Percentiles rank a stretch among this genome's conserved stretches.
These are phyloP conservation scores for Cotesia vestalis DNA, from an alignment of 1,140 invertebrate species.

Conservation along the genomic window DNA sequence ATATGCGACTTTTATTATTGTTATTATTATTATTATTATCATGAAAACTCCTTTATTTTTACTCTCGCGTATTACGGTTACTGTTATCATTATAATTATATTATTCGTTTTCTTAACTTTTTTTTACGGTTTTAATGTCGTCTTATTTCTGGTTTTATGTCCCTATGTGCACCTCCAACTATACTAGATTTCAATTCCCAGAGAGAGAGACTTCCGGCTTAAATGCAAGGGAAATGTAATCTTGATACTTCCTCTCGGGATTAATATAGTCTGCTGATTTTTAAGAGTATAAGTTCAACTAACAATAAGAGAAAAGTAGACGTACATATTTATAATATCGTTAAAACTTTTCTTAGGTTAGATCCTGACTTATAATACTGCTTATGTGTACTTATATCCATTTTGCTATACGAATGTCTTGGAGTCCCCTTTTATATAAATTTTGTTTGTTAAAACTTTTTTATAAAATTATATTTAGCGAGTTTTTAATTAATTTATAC, in stretches of 20 bases:
- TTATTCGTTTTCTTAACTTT: slow-evolving; percentile 20
- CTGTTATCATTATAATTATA: background rate
- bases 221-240: slow-evolving; percentile 41
- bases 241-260: slow-evolving; percentile 32
- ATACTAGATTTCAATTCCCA: slow-evolving; percentile 51
- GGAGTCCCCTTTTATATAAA: too few species aligned
- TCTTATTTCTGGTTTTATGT: slow-evolving; percentile 35
- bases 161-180: slow-evolving; percentile 28
- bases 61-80: slow-evolving; percentile 16
- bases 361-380: slow-evolving; percentile 14
- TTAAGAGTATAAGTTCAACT: background rate
- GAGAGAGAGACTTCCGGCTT: slow-evolving; percentile 45
- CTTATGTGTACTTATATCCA: too few species aligned
- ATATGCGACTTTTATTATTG: background rate
- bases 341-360: slow-evolving; percentile 52
- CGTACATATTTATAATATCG: slow-evolving; percentile 44
- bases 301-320: slow-evolving; percentile 1
- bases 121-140: slow-evolving; percentile 33
- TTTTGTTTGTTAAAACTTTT: too few species aligned
- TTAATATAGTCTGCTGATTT: slow-evolving; percentile 30
- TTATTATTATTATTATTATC: too few species aligned
- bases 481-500: too few species aligned
- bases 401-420: too few species aligned
- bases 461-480: too few species aligned
- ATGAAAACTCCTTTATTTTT: too few species aligned